Percentiles rank a stretch among this genome's conserved stretches.
These are phyloP conservation scores for Eupleurogrammus muticus DNA, from an alignment of 2,797 vertebrate genomes.

Conservation along the genomic window DNA sequence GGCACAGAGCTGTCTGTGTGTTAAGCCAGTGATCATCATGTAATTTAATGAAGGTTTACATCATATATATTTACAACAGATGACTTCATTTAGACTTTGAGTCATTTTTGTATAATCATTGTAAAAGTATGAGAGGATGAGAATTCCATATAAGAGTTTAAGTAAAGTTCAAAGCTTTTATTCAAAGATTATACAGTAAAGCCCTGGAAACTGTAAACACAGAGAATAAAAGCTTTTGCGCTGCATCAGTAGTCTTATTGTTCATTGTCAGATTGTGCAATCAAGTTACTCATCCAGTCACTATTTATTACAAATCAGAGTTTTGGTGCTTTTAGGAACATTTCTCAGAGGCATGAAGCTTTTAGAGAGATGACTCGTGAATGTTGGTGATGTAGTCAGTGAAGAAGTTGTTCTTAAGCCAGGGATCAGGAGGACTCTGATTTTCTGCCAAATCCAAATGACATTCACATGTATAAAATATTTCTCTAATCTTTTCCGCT, in stretches of 20 bases:
- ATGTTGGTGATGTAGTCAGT: too few species aligned
- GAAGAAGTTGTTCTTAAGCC: too few species aligned
- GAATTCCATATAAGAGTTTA: not conserved
- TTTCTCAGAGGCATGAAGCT: too few species aligned
- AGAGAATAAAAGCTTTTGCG: not conserved
- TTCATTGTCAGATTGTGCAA: not conserved
- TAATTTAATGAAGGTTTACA: constrained; percentile 50
- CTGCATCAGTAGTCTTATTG: not conserved
- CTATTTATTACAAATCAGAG: too few species aligned
- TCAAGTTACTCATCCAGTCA: not conserved
- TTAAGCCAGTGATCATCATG: constrained; percentile 16
- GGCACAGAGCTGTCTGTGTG: constrained; percentile 25
- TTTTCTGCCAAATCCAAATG: too few species aligned
- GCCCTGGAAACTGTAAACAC: not conserved
- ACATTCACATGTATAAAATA: too few species aligned
- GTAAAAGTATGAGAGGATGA: constrained; percentile 20
- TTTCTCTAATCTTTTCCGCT: too few species aligned
- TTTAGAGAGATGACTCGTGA: too few species aligned
- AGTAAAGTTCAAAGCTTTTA: not conserved
- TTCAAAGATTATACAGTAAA: not conserved
- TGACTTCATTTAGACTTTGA: constrained; percentile 40
- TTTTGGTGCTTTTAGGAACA: too few species aligned
- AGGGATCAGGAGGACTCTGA: too few species aligned
- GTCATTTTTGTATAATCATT: constrained; percentile 16
- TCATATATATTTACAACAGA: constrained; percentile 49